Conservation (phyloP, 2,888 invertebrate genomes). For the Ischnus inquisitorius region DNA sequence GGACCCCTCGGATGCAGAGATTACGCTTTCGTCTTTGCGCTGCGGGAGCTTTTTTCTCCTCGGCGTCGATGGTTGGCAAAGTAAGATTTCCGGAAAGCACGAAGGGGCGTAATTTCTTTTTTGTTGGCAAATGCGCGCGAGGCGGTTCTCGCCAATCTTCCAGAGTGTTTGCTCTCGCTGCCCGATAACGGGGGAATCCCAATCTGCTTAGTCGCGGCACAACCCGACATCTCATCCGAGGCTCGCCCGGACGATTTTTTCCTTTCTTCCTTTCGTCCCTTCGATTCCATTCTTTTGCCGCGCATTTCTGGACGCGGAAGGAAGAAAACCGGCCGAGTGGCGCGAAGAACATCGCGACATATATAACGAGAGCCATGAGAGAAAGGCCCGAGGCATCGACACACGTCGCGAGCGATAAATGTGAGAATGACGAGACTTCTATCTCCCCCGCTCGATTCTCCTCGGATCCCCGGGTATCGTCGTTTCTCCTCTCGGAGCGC, state of each 20-base stretch:
- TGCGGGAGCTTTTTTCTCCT: slow-evolving; percentile 10
- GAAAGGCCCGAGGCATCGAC: slow-evolving; percentile 48
- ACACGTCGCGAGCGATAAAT: slow-evolving; percentile 6
- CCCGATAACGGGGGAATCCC: slow-evolving; percentile 72
- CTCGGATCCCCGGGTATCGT: slow-evolving; percentile 39
- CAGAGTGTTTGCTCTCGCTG: slow-evolving; percentile 77
- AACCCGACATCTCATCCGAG: slow-evolving; percentile 14
- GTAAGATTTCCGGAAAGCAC: slow-evolving; percentile 76
- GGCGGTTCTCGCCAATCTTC: slow-evolving; percentile 76
- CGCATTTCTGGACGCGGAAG: not conserved
- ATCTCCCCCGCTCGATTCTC: slow-evolving; percentile 20
- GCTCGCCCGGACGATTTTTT: slow-evolving; percentile 28
- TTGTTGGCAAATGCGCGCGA: slow-evolving; percentile 61
- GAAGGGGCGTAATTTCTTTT: slow-evolving; percentile 53
- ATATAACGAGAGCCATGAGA: slow-evolving; percentile 33
- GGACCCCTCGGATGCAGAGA: slow-evolving; percentile 22
- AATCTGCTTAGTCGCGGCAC: slow-evolving; percentile 51
- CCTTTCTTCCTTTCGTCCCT: slow-evolving; percentile 53
- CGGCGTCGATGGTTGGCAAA: slow-evolving; percentile 50
- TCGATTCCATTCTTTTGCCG: slow-evolving; percentile 62
- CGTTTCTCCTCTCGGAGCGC: slow-evolving; percentile 12
- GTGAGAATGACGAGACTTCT: slow-evolving; percentile 45
- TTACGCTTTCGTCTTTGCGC: not conserved
- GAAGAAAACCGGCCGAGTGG: not conserved
- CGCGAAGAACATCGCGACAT: slow-evolving; percentile 24